Conservation (phyloP, 2,888 invertebrate species). For the Baronia brevicornis region DNA sequence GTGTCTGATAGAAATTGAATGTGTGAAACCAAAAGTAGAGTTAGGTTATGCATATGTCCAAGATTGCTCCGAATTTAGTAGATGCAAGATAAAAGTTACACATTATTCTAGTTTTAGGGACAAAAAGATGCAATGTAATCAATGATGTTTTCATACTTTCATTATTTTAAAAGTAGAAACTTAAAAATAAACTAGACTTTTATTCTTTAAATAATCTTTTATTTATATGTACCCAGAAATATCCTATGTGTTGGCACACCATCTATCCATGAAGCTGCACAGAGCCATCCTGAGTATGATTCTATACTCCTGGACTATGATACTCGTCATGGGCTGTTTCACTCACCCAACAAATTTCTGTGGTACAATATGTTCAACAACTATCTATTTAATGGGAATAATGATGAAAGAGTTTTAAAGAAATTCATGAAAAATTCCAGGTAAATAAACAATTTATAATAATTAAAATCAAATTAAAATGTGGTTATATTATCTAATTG, state of each 20-base stretch:
- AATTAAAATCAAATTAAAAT: too few species aligned
- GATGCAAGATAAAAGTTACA: too few species aligned
- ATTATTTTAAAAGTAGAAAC: too few species aligned
- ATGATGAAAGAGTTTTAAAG: slow-evolving; percentile 73
- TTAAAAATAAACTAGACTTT: slow-evolving; percentile 3
- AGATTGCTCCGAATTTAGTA: too few species aligned
- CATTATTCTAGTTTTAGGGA: too few species aligned
- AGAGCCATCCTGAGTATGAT: slow-evolving; percentile 39
- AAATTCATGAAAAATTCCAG: slow-evolving; percentile 76
- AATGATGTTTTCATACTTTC: too few species aligned
- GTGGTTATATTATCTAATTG: too few species aligned
- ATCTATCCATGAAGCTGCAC: slow-evolving; percentile 83
- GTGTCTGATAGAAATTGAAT: too few species aligned
- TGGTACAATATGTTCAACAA: slow-evolving; percentile 95
- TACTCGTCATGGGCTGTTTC: slow-evolving; percentile 80
- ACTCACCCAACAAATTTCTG: slow-evolving; percentile 79
- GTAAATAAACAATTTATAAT: slow-evolving; percentile 39
- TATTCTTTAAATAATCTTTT: background rate
- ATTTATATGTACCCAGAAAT: slow-evolving; percentile 59
- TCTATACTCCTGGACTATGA: slow-evolving; percentile 90
- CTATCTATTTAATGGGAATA: slow-evolving; percentile 82
- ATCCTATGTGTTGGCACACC: slow-evolving; percentile 93
- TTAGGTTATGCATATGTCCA: too few species aligned
- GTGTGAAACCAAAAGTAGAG: too few species aligned
- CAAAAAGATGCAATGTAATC: too few species aligned